Evolutionary conservation across 2,888 invertebrate genomes (phyloP).

Genomic region (Periphyllus acericola): DNA sequence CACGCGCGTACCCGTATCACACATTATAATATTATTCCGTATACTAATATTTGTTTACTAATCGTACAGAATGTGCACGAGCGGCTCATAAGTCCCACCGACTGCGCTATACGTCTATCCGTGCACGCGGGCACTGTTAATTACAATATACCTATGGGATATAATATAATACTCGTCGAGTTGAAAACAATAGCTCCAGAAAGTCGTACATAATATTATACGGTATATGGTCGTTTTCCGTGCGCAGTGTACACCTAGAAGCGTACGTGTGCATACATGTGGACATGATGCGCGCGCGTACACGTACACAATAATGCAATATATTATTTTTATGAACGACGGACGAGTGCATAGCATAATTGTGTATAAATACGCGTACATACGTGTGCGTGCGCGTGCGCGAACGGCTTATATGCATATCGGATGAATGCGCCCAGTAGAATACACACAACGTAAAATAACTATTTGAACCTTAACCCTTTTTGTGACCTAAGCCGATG

Average conservation of each 20-base stretch:
- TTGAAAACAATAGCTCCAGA: no score
- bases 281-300: not conserved
- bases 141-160: no score
- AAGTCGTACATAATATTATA: no score
- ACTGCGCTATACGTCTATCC: not conserved
- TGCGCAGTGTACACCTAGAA: no score
- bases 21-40: not conserved
- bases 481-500: constrained; percentile 17
- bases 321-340: not conserved
- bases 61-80: not conserved
- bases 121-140: no score
- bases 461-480: constrained; percentile 42
- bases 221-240: no score
- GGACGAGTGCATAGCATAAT: not conserved
- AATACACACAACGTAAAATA: constrained; percentile 16
- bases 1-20: no score
- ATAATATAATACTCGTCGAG: no score
- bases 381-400: not conserved
- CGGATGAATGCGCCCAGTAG: not conserved
- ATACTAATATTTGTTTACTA: not conserved
- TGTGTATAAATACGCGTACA: not conserved
- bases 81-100: not conserved
- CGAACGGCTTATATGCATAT: not conserved
- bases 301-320: not conserved
- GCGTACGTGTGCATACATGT: no score